phyloP scores from a whole-genome alignment of 1,140 invertebrate species.

The Cherax destructor region DNA sequence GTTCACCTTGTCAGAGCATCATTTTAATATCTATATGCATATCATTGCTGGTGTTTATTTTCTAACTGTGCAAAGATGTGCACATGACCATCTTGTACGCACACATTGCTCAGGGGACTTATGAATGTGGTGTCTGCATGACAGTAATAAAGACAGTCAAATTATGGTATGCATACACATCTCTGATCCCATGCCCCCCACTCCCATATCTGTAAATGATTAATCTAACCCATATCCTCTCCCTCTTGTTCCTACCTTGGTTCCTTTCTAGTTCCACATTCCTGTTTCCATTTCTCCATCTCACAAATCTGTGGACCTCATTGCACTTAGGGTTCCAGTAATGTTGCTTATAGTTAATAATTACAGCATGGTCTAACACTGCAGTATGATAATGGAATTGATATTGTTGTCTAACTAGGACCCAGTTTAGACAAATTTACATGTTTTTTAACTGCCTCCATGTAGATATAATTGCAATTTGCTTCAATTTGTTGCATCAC shows the following conservation, averaged over 20 bases:
- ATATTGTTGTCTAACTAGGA: constrained; percentile 66
- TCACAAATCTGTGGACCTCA: constrained; percentile 61
- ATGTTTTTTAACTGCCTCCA: constrained; percentile 68
- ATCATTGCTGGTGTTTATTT: constrained; percentile 41
- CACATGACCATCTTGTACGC: constrained; percentile 37
- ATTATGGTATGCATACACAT: constrained; percentile 54
- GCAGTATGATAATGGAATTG: constrained; percentile 66
- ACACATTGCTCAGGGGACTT: constrained; percentile 61
- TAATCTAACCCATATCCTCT: constrained; percentile 1
- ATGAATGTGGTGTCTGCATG: constrained; percentile 68
- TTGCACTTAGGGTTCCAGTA: constrained; percentile 67
- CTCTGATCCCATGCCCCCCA: constrained; percentile 18
- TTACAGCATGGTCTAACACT: constrained; percentile 68
- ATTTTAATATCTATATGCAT: constrained; percentile 47
- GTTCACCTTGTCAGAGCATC: constrained; percentile 56
- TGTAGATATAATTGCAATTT: constrained; percentile 67
- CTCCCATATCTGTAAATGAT: constrained; percentile 1
- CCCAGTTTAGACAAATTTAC: constrained; percentile 63
- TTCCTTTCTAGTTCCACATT: constrained; percentile 31
- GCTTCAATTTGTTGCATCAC: constrained; percentile 68
- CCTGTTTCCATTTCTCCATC: constrained; percentile 54
- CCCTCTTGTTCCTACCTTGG: constrained; percentile 19
- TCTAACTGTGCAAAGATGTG: constrained; percentile 69
- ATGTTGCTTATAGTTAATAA: constrained; percentile 65
- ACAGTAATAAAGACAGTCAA: constrained; percentile 43